A percentile compares a stretch with the other conserved stretches of the same genome.
Evolutionary conservation across 2,797 vertebrate species (phyloP).

Genomic region (Lates japonicus): DNA sequence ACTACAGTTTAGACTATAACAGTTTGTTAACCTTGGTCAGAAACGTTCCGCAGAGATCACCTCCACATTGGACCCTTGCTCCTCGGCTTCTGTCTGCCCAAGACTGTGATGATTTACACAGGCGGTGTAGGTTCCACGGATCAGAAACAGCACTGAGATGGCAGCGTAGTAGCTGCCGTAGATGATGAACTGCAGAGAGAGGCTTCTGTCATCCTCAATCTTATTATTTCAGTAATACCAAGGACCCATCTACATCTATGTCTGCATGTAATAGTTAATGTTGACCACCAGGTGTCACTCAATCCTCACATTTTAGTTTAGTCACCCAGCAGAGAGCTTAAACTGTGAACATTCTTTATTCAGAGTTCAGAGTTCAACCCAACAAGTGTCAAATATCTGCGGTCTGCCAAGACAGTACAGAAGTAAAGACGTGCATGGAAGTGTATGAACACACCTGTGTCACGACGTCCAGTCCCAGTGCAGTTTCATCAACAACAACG

Average conservation of each 20-base stretch:
- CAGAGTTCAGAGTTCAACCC: neutral
- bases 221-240: neutral
- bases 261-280: conserved; percentile 21
- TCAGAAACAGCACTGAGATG: conserved; percentile 83
- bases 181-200: conserved; percentile 81
- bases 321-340: neutral
- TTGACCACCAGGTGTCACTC: conserved; percentile 68
- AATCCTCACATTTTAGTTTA: conserved; percentile 7
- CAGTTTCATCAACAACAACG: conserved; percentile 79
- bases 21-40: conserved; percentile 46
- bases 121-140: conserved; percentile 78
- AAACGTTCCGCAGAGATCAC: conserved; percentile 63
- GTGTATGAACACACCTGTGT: conserved; percentile 77
- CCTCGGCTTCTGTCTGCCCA: neutral
- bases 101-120: conserved; percentile 25
- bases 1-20: neutral
- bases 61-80: conserved; percentile 26
- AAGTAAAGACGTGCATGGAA: neutral
- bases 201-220: neutral
- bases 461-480: conserved; percentile 80
- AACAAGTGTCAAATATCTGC: neutral
- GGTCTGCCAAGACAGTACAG: neutral
- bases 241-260: neutral
- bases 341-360: neutral
- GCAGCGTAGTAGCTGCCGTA: conserved; percentile 85